phyloP scores from a whole-genome alignment of 2,797 vertebrate species.

The Dendrocincla tyrannina region DNA sequence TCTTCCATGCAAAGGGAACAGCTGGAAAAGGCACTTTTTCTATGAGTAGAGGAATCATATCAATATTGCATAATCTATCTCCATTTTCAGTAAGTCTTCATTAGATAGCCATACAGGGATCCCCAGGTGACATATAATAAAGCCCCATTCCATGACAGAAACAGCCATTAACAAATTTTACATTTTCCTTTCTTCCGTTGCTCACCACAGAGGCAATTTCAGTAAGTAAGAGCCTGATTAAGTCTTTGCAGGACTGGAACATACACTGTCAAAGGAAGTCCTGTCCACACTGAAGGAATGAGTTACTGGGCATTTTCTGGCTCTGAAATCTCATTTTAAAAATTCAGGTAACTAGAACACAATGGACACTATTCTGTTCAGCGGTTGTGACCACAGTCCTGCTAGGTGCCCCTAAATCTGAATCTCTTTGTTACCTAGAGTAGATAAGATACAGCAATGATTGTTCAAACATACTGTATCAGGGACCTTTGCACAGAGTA shows the following conservation, averaged over 20 bases:
- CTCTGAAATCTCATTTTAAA: background rate
- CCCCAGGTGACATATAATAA: conserved; percentile 46
- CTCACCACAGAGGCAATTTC: conserved; percentile 59
- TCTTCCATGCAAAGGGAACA: background rate
- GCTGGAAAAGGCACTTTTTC: background rate
- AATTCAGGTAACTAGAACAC: background rate
- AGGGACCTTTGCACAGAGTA: conserved; percentile 57
- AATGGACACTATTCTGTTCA: background rate
- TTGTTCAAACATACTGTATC: conserved; percentile 57
- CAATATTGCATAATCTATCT: conserved; percentile 40
- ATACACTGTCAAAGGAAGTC: background rate
- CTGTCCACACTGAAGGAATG: background rate
- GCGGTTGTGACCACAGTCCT: background rate
- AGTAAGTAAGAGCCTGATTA: conserved; percentile 22
- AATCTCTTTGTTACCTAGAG: conserved; percentile 32
- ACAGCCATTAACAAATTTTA: conserved; percentile 52
- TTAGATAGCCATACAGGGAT: conserved; percentile 5
- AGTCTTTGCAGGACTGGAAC: conserved; percentile 2
- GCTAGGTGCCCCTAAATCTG: conserved; percentile 14
- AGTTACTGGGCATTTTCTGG: background rate
- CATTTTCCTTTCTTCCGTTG: conserved; percentile 50
- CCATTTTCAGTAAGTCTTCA: conserved; percentile 49
- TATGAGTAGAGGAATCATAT: background rate
- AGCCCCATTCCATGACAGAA: conserved; percentile 35
- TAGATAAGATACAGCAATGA: conserved; percentile 52